Conservation (phyloP, 2,888 invertebrate genomes). For the Criorhina ranunculi region DNA sequence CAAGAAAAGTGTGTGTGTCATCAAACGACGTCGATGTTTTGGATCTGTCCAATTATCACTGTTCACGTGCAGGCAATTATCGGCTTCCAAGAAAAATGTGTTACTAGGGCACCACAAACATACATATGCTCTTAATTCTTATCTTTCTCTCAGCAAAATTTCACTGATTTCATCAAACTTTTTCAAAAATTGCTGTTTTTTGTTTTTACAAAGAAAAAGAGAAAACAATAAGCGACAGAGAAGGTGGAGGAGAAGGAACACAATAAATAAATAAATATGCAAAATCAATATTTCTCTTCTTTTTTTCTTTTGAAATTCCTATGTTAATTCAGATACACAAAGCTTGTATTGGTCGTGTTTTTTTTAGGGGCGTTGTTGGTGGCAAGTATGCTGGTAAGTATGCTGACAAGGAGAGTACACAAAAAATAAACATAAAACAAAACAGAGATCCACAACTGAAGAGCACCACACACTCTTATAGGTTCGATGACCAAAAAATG, state of each 20-base stretch:
- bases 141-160: constrained; percentile 8
- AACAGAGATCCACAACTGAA: neutral
- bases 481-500: constrained; percentile 61
- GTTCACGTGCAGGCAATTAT: constrained; percentile 54
- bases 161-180: constrained; percentile 23
- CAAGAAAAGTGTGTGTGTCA: too few relatives aligned
- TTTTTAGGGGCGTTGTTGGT: constrained; percentile 16
- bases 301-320: constrained; percentile 23
- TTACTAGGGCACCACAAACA: constrained; percentile 52
- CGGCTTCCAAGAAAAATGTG: constrained; percentile 42
- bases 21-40: neutral
- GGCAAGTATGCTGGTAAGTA: constrained; percentile 14
- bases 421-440: constrained; percentile 16
- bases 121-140: too few relatives aligned
- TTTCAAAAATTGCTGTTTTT: neutral
- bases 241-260: neutral
- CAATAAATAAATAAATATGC: constrained; percentile 28
- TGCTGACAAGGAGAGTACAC: neutral
- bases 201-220: neutral
- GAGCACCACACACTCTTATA: constrained; percentile 2
- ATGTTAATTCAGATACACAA: constrained; percentile 33
- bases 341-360: neutral
- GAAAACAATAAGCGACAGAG: neutral
- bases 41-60: constrained; percentile 56
- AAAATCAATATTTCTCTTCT: constrained; percentile 41